A percentile compares a stretch with the other conserved stretches of the same genome.
Evolutionary conservation across 2,888 invertebrate species (phyloP).

Genomic region (Conomelus anceps): DNA sequence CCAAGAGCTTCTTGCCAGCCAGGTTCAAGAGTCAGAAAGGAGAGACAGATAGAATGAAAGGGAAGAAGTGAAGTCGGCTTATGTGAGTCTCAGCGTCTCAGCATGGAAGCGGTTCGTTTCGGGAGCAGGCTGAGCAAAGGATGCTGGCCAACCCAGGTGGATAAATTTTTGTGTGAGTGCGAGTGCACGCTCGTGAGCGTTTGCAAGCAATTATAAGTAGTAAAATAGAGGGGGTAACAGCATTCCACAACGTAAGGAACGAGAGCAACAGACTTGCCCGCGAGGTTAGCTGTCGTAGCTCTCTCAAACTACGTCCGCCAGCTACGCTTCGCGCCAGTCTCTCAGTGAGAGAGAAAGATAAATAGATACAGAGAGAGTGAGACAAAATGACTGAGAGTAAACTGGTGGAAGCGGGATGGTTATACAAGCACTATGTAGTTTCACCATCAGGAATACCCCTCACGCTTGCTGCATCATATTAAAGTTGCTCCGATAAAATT

Average conservation of each 20-base stretch:
- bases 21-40: not conserved
- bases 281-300: not conserved
- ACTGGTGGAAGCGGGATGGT: not conserved
- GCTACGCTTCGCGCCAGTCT: not conserved
- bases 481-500: constrained; percentile 6
- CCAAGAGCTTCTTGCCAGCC: not conserved
- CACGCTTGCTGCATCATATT: not conserved
- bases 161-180: not conserved
- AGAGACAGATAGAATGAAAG: not conserved
- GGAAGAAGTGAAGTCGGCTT: not conserved
- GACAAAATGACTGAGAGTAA: not conserved
- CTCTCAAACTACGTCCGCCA: not conserved
- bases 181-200: not conserved
- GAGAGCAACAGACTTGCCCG: constrained; percentile 21
- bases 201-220: not conserved
- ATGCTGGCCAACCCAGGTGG: not conserved
- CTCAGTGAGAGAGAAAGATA: not conserved
- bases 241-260: constrained; percentile 29
- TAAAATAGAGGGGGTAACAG: constrained; percentile 12
- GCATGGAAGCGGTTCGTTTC: not conserved
- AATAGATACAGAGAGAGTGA: not conserved
- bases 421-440: not conserved
- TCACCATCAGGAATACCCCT: not conserved
- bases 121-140: not conserved
- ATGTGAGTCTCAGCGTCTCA: no score